phyloP scores from a whole-genome alignment of 2,888 invertebrate species.

The Drosophila borborema region DNA sequence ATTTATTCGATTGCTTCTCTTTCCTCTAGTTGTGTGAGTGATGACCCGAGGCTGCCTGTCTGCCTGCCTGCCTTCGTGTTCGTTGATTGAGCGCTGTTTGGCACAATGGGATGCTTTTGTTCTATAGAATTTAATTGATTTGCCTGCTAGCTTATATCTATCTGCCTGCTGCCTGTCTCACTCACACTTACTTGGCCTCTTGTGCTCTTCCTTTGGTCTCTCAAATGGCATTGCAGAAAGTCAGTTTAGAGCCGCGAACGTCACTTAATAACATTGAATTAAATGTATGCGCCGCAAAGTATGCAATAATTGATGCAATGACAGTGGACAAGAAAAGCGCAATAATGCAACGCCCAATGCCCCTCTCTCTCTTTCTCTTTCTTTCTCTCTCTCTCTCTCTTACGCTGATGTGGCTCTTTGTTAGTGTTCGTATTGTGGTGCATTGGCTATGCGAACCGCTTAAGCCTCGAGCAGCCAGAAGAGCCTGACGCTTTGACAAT shows the following conservation, averaged over 20 bases:
- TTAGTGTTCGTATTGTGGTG: slow-evolving; percentile 4
- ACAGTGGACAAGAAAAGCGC: slow-evolving; percentile 31
- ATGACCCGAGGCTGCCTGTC: slow-evolving; percentile 70
- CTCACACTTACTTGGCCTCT: background rate
- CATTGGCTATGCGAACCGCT: slow-evolving; percentile 19
- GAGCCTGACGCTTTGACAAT: slow-evolving; percentile 44
- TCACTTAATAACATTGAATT: slow-evolving; percentile 71
- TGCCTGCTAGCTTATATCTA: slow-evolving; percentile 36
- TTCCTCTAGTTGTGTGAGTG: slow-evolving; percentile 59
- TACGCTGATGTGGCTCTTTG: slow-evolving; percentile 1
- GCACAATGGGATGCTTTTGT: slow-evolving; percentile 58
- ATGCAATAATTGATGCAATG: slow-evolving; percentile 69
- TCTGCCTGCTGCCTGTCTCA: background rate
- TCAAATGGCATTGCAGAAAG: slow-evolving; percentile 34
- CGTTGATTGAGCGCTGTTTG: slow-evolving; percentile 70
- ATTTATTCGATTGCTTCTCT: slow-evolving; percentile 21
- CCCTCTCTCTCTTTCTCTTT: background rate
- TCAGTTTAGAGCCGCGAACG: slow-evolving; percentile 48
- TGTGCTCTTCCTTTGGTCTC: background rate
- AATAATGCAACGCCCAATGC: slow-evolving; percentile 19
- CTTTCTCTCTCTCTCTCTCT: no score
- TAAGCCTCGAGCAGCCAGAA: slow-evolving; percentile 31
- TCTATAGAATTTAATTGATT: slow-evolving; percentile 72
- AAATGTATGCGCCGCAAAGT: slow-evolving; percentile 72
- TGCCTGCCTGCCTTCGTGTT: slow-evolving; percentile 35